phyloP scores from a whole-genome alignment of 2,888 invertebrate species.

The Protophormia terraenovae region DNA sequence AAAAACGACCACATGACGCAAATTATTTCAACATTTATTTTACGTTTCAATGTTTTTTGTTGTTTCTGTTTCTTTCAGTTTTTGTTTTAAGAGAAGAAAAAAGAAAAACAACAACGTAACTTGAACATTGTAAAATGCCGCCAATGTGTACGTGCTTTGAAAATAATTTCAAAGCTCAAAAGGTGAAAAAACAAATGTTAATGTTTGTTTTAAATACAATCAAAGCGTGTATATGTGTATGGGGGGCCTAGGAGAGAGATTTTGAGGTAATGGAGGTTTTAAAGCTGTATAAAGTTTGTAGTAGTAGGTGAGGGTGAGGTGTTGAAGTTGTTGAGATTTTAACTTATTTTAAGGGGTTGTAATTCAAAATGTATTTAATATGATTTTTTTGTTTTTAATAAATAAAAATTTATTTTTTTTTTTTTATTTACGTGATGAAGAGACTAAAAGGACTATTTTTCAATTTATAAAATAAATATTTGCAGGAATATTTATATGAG shows the following conservation, averaged over 20 bases:
- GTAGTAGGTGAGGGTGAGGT: neutral
- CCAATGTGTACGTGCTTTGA: conserved; percentile 67
- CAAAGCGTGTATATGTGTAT: neutral
- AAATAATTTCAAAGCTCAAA: conserved; percentile 69
- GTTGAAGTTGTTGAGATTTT: neutral
- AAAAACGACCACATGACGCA: conserved; percentile 65
- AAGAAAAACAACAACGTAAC: neutral
- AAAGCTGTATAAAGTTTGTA: neutral
- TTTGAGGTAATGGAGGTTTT: too few relatives aligned
- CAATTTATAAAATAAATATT: conserved; percentile 48
- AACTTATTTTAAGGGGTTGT: conserved; percentile 14
- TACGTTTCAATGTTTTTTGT: conserved; percentile 25
- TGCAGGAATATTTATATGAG: neutral
- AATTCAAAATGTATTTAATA: conserved; percentile 14
- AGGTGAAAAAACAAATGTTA: conserved; percentile 68
- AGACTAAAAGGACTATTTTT: conserved; percentile 18
- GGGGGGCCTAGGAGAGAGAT: too few relatives aligned
- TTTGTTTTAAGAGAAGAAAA: conserved; percentile 8
- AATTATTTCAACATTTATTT: conserved; percentile 66
- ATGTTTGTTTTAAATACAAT: conserved; percentile 59
- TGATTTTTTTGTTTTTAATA: conserved; percentile 30
- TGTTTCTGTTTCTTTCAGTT: conserved; percentile 28
- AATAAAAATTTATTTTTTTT: neutral
- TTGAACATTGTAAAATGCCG: conserved; percentile 65
- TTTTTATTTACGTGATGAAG: neutral